Conservation (phyloP, 2,888 invertebrate species). For the Quadroppia sp. region DNA sequence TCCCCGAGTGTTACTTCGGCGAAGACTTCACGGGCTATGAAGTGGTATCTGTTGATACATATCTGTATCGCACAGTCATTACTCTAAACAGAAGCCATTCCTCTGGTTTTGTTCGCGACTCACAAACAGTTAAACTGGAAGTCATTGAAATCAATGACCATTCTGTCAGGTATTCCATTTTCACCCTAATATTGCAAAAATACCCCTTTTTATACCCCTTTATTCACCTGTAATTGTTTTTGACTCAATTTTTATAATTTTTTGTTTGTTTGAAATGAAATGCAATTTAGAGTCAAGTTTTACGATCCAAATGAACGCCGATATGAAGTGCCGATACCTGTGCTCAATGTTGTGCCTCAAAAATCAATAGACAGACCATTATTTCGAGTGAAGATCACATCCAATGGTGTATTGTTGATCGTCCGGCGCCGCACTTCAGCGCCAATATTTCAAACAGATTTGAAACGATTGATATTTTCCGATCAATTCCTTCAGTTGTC, state of each 20-base stretch:
- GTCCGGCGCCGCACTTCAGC: background rate
- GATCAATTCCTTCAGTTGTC: slow-evolving; percentile 40
- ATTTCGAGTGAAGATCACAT: background rate
- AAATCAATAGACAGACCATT: background rate
- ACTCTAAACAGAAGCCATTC: slow-evolving; percentile 7
- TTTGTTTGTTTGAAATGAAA: no score
- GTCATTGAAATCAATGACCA: slow-evolving; percentile 31
- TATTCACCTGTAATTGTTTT: no score
- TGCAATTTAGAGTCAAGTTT: slow-evolving; percentile 19
- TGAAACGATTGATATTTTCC: slow-evolving; percentile 29
- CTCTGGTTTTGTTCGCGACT: slow-evolving; percentile 33
- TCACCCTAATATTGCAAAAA: no score
- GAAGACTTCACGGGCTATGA: slow-evolving; percentile 33
- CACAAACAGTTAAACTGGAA: slow-evolving; percentile 30
- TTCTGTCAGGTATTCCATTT: slow-evolving; percentile 7
- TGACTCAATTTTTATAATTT: background rate
- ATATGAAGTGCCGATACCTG: slow-evolving; percentile 40
- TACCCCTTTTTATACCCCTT: no score
- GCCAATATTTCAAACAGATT: slow-evolving; percentile 29
- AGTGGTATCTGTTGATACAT: background rate
- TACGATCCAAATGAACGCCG: slow-evolving; percentile 19
- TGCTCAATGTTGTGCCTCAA: background rate
- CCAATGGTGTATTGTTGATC: background rate
- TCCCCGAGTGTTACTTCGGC: slow-evolving; percentile 39
- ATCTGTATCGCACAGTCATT: background rate